A percentile compares a stretch with the other conserved stretches of the same genome.
These are phyloP conservation scores for Lanistes nyassanus DNA, from an alignment of 1,140 invertebrate genomes.

Conservation along the genomic window DNA sequence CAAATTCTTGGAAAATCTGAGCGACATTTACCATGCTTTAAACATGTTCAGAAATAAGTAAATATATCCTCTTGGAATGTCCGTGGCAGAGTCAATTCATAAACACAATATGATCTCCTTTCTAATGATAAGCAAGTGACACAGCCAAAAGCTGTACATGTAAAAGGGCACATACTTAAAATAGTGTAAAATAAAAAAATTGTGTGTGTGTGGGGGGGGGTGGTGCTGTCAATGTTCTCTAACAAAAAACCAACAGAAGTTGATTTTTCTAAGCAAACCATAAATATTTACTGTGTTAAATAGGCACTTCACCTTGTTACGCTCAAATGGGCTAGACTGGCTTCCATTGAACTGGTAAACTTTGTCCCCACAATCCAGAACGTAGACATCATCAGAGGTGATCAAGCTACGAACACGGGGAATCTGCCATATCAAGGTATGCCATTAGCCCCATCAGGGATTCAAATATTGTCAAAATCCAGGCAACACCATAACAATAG, in stretches of 20 bases:
- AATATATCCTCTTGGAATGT: too few relatives aligned
- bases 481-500: background rate
- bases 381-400: conserved; percentile 90
- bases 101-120: background rate
- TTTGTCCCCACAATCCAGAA: conserved; percentile 83
- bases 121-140: background rate
- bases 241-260: background rate
- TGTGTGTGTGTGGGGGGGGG: background rate
- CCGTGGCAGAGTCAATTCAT: background rate
- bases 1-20: background rate
- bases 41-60: too few relatives aligned
- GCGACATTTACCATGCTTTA: too few relatives aligned
- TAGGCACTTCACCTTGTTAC: conserved; percentile 60
- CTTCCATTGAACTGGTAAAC: conserved; percentile 78
- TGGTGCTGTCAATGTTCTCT: background rate
- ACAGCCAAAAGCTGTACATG: background rate
- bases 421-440: conserved; percentile 19
- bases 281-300: too few relatives aligned
- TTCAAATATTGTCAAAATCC: background rate
- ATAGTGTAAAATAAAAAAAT: background rate
- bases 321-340: conserved; percentile 60
- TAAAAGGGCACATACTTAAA: background rate
- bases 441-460: background rate
- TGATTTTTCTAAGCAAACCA: background rate
- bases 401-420: conserved; percentile 22